phyloP scores from a whole-genome alignment of 1,140 invertebrate genomes.

The Drosophila subobscura region DNA sequence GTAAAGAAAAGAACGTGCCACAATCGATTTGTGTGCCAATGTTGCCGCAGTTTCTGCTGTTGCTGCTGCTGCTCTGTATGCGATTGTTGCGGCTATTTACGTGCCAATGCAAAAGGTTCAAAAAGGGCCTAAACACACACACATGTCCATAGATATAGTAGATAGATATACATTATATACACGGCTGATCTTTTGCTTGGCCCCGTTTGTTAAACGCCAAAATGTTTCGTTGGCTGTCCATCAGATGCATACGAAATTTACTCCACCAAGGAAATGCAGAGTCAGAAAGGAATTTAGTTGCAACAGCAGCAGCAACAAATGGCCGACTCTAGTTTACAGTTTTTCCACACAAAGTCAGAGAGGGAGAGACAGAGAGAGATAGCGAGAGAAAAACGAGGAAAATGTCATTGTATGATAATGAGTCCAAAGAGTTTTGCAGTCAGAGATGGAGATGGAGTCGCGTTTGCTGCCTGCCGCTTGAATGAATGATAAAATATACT shows the following conservation, averaged over 20 bases:
- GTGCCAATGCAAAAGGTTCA: slow-evolving; percentile 74
- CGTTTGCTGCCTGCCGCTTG: slow-evolving; percentile 13
- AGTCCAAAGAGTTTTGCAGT: slow-evolving; percentile 75
- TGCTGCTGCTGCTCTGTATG: slow-evolving; percentile 46
- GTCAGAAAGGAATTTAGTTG: slow-evolving; percentile 57
- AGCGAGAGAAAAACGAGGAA: slow-evolving; percentile 21
- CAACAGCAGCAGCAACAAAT: slow-evolving; percentile 57
- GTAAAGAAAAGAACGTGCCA: slow-evolving; percentile 57
- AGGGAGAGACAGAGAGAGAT: too few species aligned
- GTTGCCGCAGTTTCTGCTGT: too few species aligned
- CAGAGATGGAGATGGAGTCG: too few species aligned
- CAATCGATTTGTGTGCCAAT: slow-evolving; percentile 65
- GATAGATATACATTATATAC: slow-evolving; percentile 11
- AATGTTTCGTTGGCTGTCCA: slow-evolving; percentile 67
- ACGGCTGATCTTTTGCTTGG: slow-evolving; percentile 66
- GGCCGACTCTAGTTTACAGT: slow-evolving; percentile 64
- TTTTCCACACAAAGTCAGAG: slow-evolving; percentile 28
- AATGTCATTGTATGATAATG: slow-evolving; percentile 83
- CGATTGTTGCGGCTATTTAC: slow-evolving; percentile 71
- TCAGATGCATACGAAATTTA: slow-evolving; percentile 80
- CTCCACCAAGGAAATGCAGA: slow-evolving; percentile 70
- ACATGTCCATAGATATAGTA: slow-evolving; percentile 15
- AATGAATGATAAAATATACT: slow-evolving; percentile 82
- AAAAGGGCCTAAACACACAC: slow-evolving; percentile 49
- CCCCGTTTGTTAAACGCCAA: slow-evolving; percentile 54